Base-by-base conservation (phyloP, 2,113 vertebrate species). In the Daphoenositta chrysoptera region DNA sequence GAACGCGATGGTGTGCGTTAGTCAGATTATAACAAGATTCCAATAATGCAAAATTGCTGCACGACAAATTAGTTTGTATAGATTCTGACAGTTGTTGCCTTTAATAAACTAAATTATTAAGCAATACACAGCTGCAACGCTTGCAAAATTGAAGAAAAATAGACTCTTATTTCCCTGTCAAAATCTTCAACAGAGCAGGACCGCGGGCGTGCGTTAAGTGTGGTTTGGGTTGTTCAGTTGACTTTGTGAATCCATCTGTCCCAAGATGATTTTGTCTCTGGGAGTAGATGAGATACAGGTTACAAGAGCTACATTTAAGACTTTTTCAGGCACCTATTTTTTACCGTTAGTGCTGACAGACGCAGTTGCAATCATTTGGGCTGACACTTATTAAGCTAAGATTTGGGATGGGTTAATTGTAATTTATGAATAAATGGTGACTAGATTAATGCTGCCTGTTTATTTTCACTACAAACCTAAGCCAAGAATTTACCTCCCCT, bases 181-280 rank as follows among this genome's bases (percentile, higher is more conserved):
- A 10, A 69, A 13, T 64, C 37, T 39, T 48, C 64, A 6, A 0
- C 47, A 15, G 56, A 31, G 48, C 39, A 39, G 79, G 39, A 54
- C 77, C 0, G 0, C 0, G 0, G 61, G 51, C 0, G 0, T 17
- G 16, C 2, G 1, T 42, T 42, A 4, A 85, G 24, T 22, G 24
- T 68, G 50, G 28, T 65, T 83, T 76, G 57, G 85, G 61, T 79
- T 79, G 51, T 50, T 78, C 1, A 1, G 16, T 40, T 72, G 65
- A 60, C n/a, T 77, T 89, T n/a, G 13, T 82, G 84, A 72, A 22
- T 65, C 57, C 7, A 2, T 71, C 77, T 81, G 30, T 76, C 73
- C 82, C 26, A 12, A 56, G 58, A 31, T 40, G 44, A 31, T 64
- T 79, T 68, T 89, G n/a, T n/a, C 28, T 56, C 33, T 2, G 0